Evolutionary conservation across 2,113 vertebrate species (phyloP).

Genomic region (Acinonyx jubatus): DNA sequence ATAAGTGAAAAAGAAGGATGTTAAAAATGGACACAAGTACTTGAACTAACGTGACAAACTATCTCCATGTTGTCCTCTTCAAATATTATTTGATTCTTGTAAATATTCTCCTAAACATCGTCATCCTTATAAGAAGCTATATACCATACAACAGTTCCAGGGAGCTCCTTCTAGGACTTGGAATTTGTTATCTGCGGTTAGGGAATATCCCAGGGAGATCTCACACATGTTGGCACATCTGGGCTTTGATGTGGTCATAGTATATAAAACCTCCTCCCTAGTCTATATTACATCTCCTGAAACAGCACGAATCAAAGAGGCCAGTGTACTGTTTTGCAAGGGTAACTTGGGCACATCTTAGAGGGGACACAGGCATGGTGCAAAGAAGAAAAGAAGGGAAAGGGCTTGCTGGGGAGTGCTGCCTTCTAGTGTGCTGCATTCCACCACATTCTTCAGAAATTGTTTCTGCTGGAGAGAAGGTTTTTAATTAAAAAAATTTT

Average conservation of each 20-base stretch:
- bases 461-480: not conserved
- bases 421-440: not conserved
- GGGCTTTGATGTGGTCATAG: not conserved
- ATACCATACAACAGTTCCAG: not conserved
- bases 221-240: not conserved
- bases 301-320: not conserved
- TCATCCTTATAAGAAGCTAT: not conserved
- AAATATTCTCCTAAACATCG: not conserved
- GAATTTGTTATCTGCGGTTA: not conserved
- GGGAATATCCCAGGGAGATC: not conserved
- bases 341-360: not conserved
- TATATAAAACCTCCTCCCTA: not conserved
- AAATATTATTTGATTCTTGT: not conserved
- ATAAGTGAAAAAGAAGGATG: not conserved
- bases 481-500: not conserved
- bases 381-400: not conserved
- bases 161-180: not conserved
- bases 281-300: not conserved
- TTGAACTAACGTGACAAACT: not conserved
- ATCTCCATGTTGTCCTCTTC: not conserved
- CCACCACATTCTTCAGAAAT: accelerated
- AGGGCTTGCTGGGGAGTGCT: accelerated
- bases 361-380: not conserved
- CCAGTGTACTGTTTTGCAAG: not conserved
- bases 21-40: not conserved